Evolutionary conservation across 2,797 vertebrate genomes (phyloP).

Genomic region (Pangasius krempfi): DNA sequence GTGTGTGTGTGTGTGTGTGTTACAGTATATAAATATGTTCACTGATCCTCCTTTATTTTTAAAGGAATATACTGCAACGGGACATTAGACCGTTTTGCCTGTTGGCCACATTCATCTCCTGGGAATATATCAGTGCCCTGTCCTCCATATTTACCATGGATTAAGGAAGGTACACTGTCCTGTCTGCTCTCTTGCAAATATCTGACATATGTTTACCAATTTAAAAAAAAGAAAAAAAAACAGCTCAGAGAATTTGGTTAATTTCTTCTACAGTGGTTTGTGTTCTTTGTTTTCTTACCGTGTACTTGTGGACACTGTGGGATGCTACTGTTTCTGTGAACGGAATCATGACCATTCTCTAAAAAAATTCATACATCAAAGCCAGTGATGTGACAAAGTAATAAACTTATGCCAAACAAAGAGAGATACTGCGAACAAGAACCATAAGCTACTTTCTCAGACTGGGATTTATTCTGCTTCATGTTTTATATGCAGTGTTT

Average conservation of each 20-base stretch:
- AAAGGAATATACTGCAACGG: constrained; percentile 87
- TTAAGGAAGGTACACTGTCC: constrained; percentile 68
- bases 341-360: neutral
- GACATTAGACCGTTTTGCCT: constrained; percentile 85
- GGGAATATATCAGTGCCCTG: constrained; percentile 92
- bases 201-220: neutral
- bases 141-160: constrained; percentile 87
- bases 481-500: neutral
- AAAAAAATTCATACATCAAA: neutral
- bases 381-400: neutral
- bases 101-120: constrained; percentile 90
- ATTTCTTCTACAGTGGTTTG: constrained; percentile 1
- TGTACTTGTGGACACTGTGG: neutral
- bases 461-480: neutral
- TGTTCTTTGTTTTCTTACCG: neutral
- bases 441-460: neutral
- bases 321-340: neutral
- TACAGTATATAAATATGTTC: too few relatives aligned
- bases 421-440: neutral
- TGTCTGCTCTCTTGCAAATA: neutral
- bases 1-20: too few relatives aligned
- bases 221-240: too few relatives aligned
- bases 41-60: neutral
- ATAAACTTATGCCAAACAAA: neutral
- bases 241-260: neutral